Conservation (phyloP, 2,888 invertebrate genomes). For the Drosophila meridiana region DNA sequence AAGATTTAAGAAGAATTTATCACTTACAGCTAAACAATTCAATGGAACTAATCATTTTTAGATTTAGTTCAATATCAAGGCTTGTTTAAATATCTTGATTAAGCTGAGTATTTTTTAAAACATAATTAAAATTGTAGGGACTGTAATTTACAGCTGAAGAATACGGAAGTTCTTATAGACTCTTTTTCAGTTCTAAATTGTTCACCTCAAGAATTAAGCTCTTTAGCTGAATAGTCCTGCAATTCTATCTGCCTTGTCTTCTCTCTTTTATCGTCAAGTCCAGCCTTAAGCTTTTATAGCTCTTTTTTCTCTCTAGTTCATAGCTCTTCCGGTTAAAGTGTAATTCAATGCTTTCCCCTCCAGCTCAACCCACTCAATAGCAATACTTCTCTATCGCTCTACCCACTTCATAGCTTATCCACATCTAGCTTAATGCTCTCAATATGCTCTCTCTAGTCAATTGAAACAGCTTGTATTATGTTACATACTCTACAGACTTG, state of each 20-base stretch:
- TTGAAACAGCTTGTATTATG: not conserved
- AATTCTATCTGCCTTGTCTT: not conserved
- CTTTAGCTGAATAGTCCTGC: not conserved
- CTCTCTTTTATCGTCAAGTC: too few species aligned
- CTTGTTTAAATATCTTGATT: too few species aligned
- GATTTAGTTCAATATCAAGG: too few species aligned
- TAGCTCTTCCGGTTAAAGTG: not conserved
- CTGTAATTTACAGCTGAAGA: too few species aligned
- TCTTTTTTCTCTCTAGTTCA: not conserved
- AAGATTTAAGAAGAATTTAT: too few species aligned
- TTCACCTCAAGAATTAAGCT: fast-evolving
- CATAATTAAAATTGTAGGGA: too few species aligned
- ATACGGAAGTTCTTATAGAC: too few species aligned
- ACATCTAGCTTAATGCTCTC: not conserved
- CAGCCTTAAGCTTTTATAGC: not conserved
- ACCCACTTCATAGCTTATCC: not conserved
- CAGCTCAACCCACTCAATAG: not conserved
- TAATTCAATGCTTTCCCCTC: not conserved
- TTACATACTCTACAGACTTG: slow-evolving; percentile 40
- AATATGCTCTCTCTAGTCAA: not conserved
- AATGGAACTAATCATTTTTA: not conserved
- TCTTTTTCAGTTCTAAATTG: not conserved
- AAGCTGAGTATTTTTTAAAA: too few species aligned
- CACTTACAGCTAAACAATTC: too few species aligned
- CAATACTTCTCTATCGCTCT: not conserved